phyloP scores from a whole-genome alignment of 2,888 invertebrate species.

The Cerastis leucographa region DNA sequence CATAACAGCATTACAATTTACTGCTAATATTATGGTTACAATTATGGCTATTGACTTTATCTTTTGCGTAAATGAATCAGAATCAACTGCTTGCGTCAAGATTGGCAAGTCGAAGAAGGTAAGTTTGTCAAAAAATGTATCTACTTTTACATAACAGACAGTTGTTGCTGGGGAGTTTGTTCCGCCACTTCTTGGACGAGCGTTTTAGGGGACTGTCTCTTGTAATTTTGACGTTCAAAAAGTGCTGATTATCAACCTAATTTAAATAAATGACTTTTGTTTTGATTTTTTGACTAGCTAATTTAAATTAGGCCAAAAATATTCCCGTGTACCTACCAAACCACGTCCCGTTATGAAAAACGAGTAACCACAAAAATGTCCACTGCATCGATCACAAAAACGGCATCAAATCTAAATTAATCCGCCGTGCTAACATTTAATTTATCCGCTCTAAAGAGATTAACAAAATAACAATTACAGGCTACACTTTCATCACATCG shows the following conservation, averaged over 20 bases:
- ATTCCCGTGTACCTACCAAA: background rate
- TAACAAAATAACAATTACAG: constrained; percentile 52
- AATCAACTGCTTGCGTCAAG: background rate
- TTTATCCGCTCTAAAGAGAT: constrained; percentile 39
- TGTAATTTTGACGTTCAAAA: too few species aligned
- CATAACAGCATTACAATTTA: too few species aligned
- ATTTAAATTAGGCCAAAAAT: background rate
- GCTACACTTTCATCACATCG: constrained; percentile 47
- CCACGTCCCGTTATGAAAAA: constrained; percentile 3
- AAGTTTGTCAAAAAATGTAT: background rate
- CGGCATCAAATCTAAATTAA: constrained; percentile 10
- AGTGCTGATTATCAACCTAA: too few species aligned
- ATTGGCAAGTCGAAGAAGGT: background rate
- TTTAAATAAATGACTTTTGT: too few species aligned
- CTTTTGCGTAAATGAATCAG: background rate
- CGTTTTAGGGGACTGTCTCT: too few species aligned
- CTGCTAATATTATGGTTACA: too few species aligned
- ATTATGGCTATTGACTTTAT: too few species aligned
- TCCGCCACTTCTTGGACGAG: too few species aligned
- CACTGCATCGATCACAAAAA: background rate
- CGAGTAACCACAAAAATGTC: constrained; percentile 2
- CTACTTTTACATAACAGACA: too few species aligned
- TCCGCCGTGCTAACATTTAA: constrained; percentile 16
- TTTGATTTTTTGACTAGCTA: too few species aligned
- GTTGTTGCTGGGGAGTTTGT: too few species aligned